These are phyloP conservation scores for Axinella damicornis DNA, from an alignment of 37 sponge, comb jelly and placozoan genomes.

Conservation along the genomic window DNA sequence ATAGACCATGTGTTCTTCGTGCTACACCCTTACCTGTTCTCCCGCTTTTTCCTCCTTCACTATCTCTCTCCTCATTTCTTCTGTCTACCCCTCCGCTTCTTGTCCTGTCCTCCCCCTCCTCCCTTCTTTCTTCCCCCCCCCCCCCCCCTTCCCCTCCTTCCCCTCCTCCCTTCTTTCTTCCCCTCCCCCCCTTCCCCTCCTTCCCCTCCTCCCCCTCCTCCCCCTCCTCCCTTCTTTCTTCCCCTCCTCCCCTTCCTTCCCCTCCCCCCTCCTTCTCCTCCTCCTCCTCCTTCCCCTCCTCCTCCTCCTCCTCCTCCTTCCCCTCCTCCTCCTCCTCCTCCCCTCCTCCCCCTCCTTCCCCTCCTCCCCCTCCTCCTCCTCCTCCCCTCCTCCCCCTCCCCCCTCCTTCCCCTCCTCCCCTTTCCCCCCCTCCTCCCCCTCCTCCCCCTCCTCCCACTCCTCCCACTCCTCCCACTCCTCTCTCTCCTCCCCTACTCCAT, in stretches of 20 bases:
- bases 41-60: too few relatives aligned
- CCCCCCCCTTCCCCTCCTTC: background rate
- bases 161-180: constrained; percentile 2
- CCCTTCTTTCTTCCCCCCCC: constrained; percentile 22
- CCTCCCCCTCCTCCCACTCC: too few relatives aligned
- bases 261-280: too few relatives aligned
- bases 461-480: background rate
- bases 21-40: too few relatives aligned
- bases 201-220: background rate
- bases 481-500: background rate
- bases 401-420: background rate
- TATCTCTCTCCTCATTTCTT: too few relatives aligned
- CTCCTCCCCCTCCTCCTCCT: constrained; percentile 1
- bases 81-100: too few relatives aligned
- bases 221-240: background rate
- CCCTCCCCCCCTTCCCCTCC: constrained; percentile 6
- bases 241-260: too few relatives aligned
- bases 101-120: too few relatives aligned
- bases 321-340: background rate
- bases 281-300: background rate
- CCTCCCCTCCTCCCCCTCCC: background rate
- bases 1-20: too few relatives aligned
- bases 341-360: constrained; percentile 13
- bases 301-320: background rate
- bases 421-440: too few relatives aligned